phyloP scores from a whole-genome alignment of 2,797 vertebrate genomes.

The Ctenopoma kingsleyae region DNA sequence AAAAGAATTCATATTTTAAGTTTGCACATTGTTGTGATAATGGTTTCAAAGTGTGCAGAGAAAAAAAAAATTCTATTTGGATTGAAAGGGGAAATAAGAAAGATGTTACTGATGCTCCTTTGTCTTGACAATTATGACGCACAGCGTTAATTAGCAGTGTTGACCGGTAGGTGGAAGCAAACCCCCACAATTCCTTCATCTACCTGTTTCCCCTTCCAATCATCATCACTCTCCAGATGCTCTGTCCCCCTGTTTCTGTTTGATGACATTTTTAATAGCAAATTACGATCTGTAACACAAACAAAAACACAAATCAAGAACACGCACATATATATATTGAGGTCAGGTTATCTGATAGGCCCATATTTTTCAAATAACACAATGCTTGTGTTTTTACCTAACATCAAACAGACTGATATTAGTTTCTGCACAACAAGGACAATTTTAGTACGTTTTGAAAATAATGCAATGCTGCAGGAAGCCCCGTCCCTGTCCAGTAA shows the following conservation, averaged over 20 bases:
- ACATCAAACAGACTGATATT: neutral
- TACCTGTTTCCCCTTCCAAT: conserved; percentile 13
- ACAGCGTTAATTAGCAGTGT: neutral
- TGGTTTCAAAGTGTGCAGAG: neutral
- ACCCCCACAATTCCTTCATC: conserved; percentile 36
- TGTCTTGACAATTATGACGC: neutral
- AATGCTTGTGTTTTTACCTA: neutral
- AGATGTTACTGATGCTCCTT: conserved; percentile 10
- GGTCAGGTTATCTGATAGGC: rapidly evolving
- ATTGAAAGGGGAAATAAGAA: neutral
- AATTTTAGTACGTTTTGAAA: conserved; percentile 18
- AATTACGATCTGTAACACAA: conserved; percentile 15
- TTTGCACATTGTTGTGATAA: conserved; percentile 1
- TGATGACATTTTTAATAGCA: conserved; percentile 21
- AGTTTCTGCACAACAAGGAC: neutral
- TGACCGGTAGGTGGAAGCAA: conserved; percentile 77
- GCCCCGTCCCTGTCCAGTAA: neutral
- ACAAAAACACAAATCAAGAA: neutral
- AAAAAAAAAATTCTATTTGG: neutral
- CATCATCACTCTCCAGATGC: conserved; percentile 32
- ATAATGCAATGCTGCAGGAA: neutral
- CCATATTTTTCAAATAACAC: neutral
- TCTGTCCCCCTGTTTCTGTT: conserved; percentile 37
- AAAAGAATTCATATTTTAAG: neutral
- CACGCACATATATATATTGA: neutral